Base-by-base conservation (phyloP, 2,888 invertebrate genomes). In the Euclidia mi region DNA sequence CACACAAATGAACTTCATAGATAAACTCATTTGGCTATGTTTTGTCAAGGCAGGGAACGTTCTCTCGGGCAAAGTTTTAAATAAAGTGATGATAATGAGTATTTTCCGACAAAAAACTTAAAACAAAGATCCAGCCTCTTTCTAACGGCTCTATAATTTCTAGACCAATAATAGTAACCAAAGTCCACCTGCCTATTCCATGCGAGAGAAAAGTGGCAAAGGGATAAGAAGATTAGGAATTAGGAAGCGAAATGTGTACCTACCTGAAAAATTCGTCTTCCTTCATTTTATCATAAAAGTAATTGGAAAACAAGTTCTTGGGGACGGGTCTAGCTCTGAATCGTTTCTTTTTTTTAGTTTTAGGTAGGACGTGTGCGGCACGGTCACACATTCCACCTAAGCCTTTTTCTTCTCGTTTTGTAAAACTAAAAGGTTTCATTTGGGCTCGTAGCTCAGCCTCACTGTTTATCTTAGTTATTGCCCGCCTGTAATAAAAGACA, bases 211-310 rank as follows among this genome's bases (percentile, higher is more conserved):
- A n/a, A n/a, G n/a, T n/a, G n/a, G n/a, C n/a, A n/a, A n/a, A n/a
- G n/a, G n/a, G n/a, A n/a, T n/a, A n/a, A n/a, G n/a, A n/a, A 25
- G 2, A 6, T 25, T 3, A 25, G 6, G 0, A 7, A 25, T 25
- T 3, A 25, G 4, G 20, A 3, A 7, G 7, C 20, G 0, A 12
- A 32, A 10, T 4, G 10, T 6, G 4, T 2, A 34, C 7, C 17
- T 75, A 96, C 96, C 96, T 95, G 83, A 96, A 96, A 87, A 96
- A 97, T 65, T 96, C 96, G 71, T 97, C 96, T 78, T 97, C 96
- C 65, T 96, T 95, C 95, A 96, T 96, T 80, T 96, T 96, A 63
- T 96, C 95, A 65, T 96, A 96, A 73, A 96, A 95, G 63, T 96
- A 96, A 76, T 96, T 96, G 11, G 96, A 96, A 78, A 96, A 97